Evolutionary conservation across 2,888 invertebrate species (phyloP), one percentile per base, ranked within the genome.

Genomic region (Cataglyphis livida): DNA sequence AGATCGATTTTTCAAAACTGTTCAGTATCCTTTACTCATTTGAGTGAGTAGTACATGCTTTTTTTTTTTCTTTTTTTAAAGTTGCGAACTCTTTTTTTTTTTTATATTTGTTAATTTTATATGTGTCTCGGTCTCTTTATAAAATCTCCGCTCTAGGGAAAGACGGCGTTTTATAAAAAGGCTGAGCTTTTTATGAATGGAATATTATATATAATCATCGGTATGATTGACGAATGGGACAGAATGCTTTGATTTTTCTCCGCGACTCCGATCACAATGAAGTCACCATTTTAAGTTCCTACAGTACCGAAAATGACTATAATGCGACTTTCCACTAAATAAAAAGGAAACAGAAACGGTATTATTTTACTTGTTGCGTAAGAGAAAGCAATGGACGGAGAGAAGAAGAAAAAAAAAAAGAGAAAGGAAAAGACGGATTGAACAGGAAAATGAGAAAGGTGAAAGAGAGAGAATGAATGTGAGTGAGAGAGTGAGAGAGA

Each of bases 221-320:
- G 51, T 51, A n/a, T 51, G 71, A 78, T 41, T 78, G 76, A 59
- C 44, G 32, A 59, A 70, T 70, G 18, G 10, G 59, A 18, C 59
- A 75, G 28, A 38, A 66, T 73, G 82, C 83, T 89, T 90, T 91
- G 79, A 88, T 88, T 89, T 93, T 93, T 93, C 51, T 51, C 89
- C 85, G 92, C 89, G 90, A 87, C 91, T 92, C 89, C 86, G 86
- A 83, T 71, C 75, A n/a, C 51, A 78, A 48, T 79, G 90, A 88
- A 88, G 91, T 91, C 93, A 88, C 91, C 92, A 93, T 93, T 93
- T 92, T 93, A 92, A 93, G 93, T 93, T 93, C 93, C 93, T 93
- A 93, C 91, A 91, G n/a, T 48, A 75, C 48, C 48, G 84, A 91
- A 90, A 89, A 92, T 92, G 91, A 91, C 85, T 70, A 89, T 90